A percentile compares a stretch with the other conserved stretches of the same genome.
Evolutionary conservation across 1,140 invertebrate species (phyloP).

Genomic region (Hylyphantes graminicola): DNA sequence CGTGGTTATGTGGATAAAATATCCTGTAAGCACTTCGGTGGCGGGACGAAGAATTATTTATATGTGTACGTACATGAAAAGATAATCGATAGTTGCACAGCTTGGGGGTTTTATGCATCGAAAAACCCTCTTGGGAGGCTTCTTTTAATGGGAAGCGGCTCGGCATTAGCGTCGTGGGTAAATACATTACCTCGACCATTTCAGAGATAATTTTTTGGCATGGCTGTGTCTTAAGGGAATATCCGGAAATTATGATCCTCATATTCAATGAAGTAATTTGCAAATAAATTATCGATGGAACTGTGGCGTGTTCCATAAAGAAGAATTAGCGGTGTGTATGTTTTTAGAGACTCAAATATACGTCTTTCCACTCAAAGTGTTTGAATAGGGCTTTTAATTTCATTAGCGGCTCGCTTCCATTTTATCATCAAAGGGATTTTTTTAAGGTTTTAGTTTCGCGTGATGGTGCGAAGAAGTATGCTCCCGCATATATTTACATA

Average conservation of each 20-base stretch:
- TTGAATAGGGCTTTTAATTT: constrained; percentile 31
- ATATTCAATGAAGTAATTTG: constrained; percentile 16
- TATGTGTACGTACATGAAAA: background rate
- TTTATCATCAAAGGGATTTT: too few relatives aligned
- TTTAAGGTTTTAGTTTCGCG: too few relatives aligned
- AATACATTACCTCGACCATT: constrained; percentile 31
- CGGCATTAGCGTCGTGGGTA: constrained; percentile 9
- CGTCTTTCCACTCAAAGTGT: background rate
- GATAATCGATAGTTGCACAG: background rate
- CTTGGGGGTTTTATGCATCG: background rate
- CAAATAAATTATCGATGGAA: constrained; percentile 15
- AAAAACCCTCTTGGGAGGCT: constrained; percentile 2
- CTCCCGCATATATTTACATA: background rate
- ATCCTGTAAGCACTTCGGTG: constrained; percentile 12
- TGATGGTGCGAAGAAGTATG: constrained; percentile 10
- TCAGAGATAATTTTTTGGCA: constrained; percentile 5
- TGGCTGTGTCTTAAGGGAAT: background rate
- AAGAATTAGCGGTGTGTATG: background rate
- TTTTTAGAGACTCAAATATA: constrained; percentile 13
- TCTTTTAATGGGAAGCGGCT: constrained; percentile 12
- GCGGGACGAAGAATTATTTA: constrained; percentile 14
- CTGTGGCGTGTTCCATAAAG: constrained; percentile 2
- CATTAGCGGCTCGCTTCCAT: background rate
- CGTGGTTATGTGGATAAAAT: constrained; percentile 28
- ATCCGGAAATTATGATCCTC: background rate